These are phyloP conservation scores for Anolis apletophallus DNA, from an alignment of 2,797 vertebrate genomes.

Conservation along the genomic window DNA sequence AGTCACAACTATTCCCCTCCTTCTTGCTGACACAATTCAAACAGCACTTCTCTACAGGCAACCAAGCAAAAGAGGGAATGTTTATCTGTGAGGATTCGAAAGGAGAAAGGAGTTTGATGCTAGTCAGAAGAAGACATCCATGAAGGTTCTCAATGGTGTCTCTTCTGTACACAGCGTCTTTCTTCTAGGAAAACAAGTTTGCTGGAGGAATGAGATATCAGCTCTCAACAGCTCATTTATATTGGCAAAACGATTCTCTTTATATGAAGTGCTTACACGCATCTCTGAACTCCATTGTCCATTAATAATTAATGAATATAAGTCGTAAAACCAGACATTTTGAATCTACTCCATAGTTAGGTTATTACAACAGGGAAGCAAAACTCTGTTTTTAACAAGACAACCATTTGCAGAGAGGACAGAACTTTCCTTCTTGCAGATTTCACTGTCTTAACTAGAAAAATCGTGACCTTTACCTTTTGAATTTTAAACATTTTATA, in stretches of 20 bases:
- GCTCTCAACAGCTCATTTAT: neutral
- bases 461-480: neutral
- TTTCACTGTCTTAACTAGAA: neutral
- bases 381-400: neutral
- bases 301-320: neutral
- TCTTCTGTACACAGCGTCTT: neutral
- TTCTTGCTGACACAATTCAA: neutral
- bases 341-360: neutral
- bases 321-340: neutral
- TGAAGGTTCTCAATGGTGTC: neutral
- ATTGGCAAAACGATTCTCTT: neutral
- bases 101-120: neutral
- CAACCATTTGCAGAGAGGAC: neutral
- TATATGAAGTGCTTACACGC: neutral
- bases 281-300: neutral
- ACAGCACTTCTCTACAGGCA: neutral
- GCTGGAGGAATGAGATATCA: neutral
- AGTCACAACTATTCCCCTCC: neutral
- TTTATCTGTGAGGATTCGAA: neutral
- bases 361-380: neutral
- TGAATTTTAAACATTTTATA: neutral
- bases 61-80: neutral
- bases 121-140: neutral
- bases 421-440: neutral
- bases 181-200: neutral